Base-by-base conservation (phyloP, 2,797 vertebrate species). In the Enteromius fasciolatus region DNA sequence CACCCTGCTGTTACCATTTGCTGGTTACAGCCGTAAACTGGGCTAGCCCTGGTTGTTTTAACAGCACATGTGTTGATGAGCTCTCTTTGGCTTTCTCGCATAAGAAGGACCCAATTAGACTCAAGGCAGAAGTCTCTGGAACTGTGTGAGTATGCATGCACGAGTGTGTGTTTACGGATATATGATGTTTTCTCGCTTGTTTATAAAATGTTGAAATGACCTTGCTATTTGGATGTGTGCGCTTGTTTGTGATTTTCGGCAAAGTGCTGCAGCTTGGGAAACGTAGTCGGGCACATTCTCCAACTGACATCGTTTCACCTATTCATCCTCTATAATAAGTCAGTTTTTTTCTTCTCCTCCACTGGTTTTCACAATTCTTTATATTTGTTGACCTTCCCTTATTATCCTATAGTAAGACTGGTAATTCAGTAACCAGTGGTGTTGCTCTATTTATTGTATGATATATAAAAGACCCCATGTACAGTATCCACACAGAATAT, bases 1-100 rank as follows among this genome's bases (percentile, higher is more conserved):
- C 83, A 82, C 75, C 81, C 83, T 46, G 77, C 87, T 88, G 85
- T 81, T 81, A 46, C 59, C 85, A 70, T 85, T 85, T 83, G 69
- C 75, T 80, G 39, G 67, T 69, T 75, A 79, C 69, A 39, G 82
- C 75, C 61, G 57, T 70, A 84, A 83, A 82, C 31, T 77, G 81
- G 63, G 80, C 68, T 79, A 76, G 69, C 76, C 39, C 33, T 74
- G 75, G 46, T 69, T 50, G 72, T 81, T 84, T 73, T 78, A 86
- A 77, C 66, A 80, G 78, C 72, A 61, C 81, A 59, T 66, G 74
- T 81, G 75, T 83, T 84, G 86, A 87, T 85, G 57, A 85, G 80
- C 68, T 64, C 74, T 84, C 69, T 74, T 83, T 80, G 76, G 48
- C 75, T 80, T 75, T 57, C 18, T 63, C 78, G 41, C 83, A 76